These are phyloP conservation scores for Crossaster papposus DNA, from an alignment of 53 echinoderm and acorn worm genomes.

Conservation along the genomic window DNA sequence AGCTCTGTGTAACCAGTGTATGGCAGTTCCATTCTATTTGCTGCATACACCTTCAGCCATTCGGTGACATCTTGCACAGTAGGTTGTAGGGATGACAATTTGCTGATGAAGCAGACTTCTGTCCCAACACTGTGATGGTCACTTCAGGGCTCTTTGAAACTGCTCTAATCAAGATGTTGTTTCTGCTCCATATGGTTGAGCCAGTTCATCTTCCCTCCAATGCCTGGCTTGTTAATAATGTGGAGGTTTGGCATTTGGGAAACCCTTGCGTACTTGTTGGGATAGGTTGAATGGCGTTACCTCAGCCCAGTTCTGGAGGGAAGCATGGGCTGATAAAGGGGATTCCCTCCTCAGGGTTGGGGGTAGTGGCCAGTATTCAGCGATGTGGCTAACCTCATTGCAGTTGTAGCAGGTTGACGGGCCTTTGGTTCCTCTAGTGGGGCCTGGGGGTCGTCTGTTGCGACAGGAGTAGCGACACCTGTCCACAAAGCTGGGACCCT, in stretches of 20 bases:
- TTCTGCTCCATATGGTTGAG: not conserved
- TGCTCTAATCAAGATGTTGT: constrained; percentile 27
- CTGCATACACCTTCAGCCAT: constrained; percentile 38
- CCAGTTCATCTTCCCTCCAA: constrained; percentile 2
- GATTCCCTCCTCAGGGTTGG: no score
- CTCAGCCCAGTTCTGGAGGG: no score
- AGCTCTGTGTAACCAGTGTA: constrained; percentile 42
- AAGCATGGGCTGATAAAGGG: no score
- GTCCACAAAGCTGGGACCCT: constrained; percentile 5
- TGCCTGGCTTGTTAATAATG: no score
- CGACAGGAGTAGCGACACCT: constrained; percentile 15
- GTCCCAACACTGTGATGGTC: not conserved
- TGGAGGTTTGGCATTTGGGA: constrained; percentile 28
- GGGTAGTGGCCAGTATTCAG: not conserved
- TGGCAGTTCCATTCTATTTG: constrained; percentile 34
- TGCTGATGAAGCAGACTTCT: constrained; percentile 10
- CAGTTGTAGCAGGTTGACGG: constrained; percentile 38
- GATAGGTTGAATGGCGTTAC: not conserved
- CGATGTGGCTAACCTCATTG: constrained; percentile 18
- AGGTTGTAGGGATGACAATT: constrained; percentile 4
- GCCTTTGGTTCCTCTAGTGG: not conserved
- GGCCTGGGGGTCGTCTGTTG: not conserved
- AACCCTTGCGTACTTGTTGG: not conserved
- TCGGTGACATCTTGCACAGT: no score
- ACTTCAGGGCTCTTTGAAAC: constrained; percentile 33